Evolutionary conservation across 2,888 invertebrate species (phyloP).

Genomic region (Oscheius myriophilus): DNA sequence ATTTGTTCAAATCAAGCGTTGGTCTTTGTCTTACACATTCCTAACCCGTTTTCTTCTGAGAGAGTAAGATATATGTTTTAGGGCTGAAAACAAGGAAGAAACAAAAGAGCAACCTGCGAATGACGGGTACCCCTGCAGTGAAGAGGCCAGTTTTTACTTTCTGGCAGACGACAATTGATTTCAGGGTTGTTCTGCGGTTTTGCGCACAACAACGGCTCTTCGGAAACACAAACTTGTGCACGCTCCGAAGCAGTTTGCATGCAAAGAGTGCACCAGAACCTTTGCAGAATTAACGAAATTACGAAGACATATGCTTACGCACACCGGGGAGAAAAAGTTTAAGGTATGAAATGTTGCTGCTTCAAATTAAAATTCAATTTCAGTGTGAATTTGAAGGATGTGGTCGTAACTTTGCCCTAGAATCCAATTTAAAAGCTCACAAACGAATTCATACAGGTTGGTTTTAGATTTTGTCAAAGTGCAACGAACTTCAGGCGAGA

Average conservation of each 20-base stretch:
- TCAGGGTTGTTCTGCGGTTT: conserved; percentile 27
- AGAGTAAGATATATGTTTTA: too few species aligned
- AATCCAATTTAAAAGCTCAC: conserved; percentile 27
- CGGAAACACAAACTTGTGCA: conserved; percentile 32
- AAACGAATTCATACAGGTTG: conserved; percentile 30
- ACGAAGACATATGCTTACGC: conserved; percentile 19
- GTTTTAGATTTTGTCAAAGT: not conserved
- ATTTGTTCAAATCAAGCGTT: too few species aligned
- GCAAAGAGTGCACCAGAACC: conserved; percentile 16
- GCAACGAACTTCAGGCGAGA: conserved; percentile 4
- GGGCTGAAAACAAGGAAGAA: too few species aligned
- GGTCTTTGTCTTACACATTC: too few species aligned
- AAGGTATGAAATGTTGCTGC: conserved; percentile 16
- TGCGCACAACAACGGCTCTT: conserved; percentile 26
- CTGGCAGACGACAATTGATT: conserved; percentile 4
- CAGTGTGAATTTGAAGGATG: conserved; percentile 23
- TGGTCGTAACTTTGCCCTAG: conserved; percentile 15
- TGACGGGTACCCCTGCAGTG: not conserved
- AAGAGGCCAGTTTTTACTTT: not conserved
- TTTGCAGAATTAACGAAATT: conserved; percentile 32
- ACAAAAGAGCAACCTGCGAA: too few species aligned
- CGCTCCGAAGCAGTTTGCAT: conserved; percentile 24
- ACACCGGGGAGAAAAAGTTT: conserved; percentile 29
- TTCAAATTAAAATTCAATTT: not conserved
- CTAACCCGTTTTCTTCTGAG: too few species aligned